Conservation (phyloP, 2,888 invertebrate genomes). For the Fissipunctia ypsillon region DNA sequence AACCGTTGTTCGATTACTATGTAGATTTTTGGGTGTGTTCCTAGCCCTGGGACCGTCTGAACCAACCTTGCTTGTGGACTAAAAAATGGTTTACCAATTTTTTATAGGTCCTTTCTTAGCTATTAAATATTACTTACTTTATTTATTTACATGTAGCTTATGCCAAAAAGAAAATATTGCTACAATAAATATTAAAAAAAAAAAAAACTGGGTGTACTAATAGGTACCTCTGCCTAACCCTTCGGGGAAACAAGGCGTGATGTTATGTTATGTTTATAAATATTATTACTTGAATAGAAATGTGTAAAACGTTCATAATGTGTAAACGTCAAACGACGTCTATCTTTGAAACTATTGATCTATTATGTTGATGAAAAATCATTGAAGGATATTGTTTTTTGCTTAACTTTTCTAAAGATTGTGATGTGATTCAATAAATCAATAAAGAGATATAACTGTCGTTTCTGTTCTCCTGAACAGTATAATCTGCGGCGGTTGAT, state of each 20-base stretch:
- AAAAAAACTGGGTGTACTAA: too few relatives aligned
- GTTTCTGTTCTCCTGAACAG: background rate
- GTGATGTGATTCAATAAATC: background rate
- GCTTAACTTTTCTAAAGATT: background rate
- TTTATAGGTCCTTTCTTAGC: background rate
- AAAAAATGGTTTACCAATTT: slow-evolving; percentile 11
- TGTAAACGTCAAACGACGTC: background rate
- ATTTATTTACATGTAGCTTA: background rate
- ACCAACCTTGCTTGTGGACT: slow-evolving; percentile 19
- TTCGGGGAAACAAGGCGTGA: too few relatives aligned
- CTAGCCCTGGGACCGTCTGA: slow-evolving; percentile 44
- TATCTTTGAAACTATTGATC: background rate
- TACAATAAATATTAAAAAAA: background rate
- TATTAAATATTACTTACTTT: background rate
- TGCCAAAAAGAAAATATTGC: background rate
- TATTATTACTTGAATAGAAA: background rate
- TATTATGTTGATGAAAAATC: background rate
- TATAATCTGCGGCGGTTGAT: background rate
- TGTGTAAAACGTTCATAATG: too few relatives aligned
- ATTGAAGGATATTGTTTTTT: background rate
- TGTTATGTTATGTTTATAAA: too few relatives aligned
- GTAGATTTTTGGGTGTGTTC: slow-evolving; percentile 45
- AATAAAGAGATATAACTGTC: background rate
- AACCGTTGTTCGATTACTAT: slow-evolving; percentile 70
- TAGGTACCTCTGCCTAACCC: too few relatives aligned